A percentile compares a stretch with the other conserved stretches of the same genome.
Evolutionary conservation across 2,888 invertebrate species (phyloP).

Genomic region (Agapetus fuscipes): DNA sequence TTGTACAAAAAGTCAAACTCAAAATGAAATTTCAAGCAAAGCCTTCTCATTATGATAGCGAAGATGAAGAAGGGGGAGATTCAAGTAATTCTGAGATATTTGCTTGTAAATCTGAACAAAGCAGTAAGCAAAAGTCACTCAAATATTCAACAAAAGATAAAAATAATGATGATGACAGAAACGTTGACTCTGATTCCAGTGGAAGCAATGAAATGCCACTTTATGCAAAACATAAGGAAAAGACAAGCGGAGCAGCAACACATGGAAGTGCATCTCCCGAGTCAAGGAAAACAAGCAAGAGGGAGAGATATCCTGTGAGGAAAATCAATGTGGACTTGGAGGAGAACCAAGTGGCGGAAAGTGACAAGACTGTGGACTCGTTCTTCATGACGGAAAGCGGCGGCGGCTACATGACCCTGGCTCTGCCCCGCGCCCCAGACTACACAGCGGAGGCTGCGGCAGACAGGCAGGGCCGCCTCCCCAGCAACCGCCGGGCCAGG

Average conservation of each 20-base stretch:
- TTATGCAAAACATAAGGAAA: conserved; percentile 7
- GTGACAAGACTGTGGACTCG: conserved; percentile 35
- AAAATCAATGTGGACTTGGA: conserved; percentile 12
- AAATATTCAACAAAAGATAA: neutral
- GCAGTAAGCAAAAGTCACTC: too few species aligned
- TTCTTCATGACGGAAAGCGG: conserved; percentile 41
- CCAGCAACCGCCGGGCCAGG: conserved; percentile 37
- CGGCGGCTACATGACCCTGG: conserved; percentile 38
- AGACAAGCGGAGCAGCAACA: neutral
- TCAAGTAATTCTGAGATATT: too few species aligned
- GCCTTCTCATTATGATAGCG: too few species aligned
- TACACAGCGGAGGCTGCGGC: conserved; percentile 1
- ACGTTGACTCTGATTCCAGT: too few species aligned
- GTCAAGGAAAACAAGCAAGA: neutral
- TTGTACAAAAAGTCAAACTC: too few species aligned
- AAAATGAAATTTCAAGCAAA: too few species aligned
- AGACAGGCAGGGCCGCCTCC: conserved; percentile 10
- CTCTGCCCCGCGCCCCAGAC: conserved; percentile 38
- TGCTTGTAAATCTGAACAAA: too few species aligned
- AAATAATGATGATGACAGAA: neutral
- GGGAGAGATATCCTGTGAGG: too few species aligned
- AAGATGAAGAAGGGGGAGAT: too few species aligned
- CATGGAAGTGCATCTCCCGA: neutral
- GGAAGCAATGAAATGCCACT: neutral
- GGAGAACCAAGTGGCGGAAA: conserved; percentile 7